Evolutionary conservation across 1,140 invertebrate species (phyloP).

Genomic region (Leptinotarsa lineolata): DNA sequence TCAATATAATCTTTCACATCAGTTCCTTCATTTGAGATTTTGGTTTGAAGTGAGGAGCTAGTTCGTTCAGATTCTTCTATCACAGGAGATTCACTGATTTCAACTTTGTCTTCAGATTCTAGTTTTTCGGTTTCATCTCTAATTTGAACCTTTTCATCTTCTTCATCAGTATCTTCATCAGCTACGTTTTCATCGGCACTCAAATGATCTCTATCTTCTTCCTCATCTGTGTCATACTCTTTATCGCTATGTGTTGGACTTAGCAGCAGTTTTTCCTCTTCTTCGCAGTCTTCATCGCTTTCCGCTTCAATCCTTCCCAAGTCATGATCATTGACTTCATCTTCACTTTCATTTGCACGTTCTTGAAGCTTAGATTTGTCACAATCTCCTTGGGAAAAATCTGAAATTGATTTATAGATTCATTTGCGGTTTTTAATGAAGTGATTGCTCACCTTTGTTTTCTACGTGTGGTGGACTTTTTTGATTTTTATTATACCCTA

Average conservation of each 20-base stretch:
- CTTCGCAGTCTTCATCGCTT: conserved; percentile 21
- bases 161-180: background rate
- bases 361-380: background rate
- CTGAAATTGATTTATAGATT: background rate
- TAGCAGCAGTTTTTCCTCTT: conserved; percentile 17
- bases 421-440: background rate
- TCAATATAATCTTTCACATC: conserved; percentile 4
- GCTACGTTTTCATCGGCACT: conserved; percentile 12
- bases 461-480: background rate
- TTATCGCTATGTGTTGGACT: conserved; percentile 23
- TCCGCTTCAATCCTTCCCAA: conserved; percentile 2
- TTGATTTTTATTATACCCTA: background rate
- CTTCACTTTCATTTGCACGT: background rate
- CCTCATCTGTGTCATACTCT: conserved; percentile 13
- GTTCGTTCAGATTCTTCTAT: background rate
- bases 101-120: background rate
- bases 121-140: background rate
- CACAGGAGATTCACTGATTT: background rate
- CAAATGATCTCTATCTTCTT: conserved; percentile 1
- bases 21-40: background rate
- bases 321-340: background rate
- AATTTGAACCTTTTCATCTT: background rate
- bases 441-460: background rate
- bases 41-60: no score
- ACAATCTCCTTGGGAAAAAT: background rate